These are phyloP conservation scores for Corvus moneduloides DNA, from an alignment of 2,113 vertebrate species.

Conservation along the genomic window DNA sequence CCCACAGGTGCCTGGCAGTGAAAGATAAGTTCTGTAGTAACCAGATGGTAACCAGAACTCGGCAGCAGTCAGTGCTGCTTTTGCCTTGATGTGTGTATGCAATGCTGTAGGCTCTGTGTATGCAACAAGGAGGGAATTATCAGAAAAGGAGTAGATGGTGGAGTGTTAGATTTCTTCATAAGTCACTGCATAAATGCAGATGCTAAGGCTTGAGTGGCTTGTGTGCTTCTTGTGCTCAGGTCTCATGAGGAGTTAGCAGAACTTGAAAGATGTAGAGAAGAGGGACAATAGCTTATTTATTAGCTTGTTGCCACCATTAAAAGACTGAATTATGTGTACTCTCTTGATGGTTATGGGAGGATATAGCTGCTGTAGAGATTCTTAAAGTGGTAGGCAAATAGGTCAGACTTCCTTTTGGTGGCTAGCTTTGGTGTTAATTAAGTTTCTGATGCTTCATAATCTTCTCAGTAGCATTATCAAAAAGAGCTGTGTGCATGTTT, in stretches of 20 bases:
- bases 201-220: neutral
- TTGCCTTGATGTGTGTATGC: accelerated
- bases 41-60: neutral
- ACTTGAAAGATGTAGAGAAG: neutral
- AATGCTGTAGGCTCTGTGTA: accelerated
- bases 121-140: neutral
- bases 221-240: neutral
- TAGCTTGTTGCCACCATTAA: neutral
- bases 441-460: neutral
- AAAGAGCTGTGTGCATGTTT: neutral
- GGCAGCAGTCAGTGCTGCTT: accelerated
- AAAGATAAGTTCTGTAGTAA: neutral
- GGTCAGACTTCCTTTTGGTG: neutral
- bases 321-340: neutral
- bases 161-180: accelerated
- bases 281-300: neutral
- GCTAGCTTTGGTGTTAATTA: neutral
- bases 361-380: neutral
- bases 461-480: neutral
- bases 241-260: neutral
- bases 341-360: neutral
- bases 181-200: neutral
- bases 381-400: neutral
- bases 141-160: neutral
- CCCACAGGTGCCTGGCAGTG: neutral